A percentile compares a stretch with the other conserved stretches of the same genome.
Evolutionary conservation across 2,113 vertebrate genomes (phyloP).

Genomic region (Platanista minor): DNA sequence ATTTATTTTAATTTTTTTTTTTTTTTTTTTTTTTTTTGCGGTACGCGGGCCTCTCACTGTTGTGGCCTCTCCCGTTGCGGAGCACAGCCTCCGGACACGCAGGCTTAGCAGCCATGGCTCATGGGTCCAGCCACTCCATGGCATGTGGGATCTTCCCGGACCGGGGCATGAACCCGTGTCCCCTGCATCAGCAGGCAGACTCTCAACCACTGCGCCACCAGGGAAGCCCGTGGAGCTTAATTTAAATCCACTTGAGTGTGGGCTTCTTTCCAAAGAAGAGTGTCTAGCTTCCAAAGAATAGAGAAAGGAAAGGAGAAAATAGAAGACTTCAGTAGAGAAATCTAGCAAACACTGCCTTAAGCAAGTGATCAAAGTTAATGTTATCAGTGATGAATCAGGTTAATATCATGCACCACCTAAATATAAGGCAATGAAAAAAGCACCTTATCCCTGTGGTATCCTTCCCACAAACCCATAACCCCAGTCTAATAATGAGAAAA

Average conservation of each 20-base stretch:
- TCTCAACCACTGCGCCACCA: too few species aligned
- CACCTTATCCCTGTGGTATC: not conserved
- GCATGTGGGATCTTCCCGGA: too few species aligned
- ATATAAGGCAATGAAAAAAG: not conserved
- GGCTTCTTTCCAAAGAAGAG: not conserved
- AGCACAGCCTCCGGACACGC: too few species aligned
- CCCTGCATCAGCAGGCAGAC: too few species aligned
- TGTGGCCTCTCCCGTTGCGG: too few species aligned
- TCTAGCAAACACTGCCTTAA: not conserved
- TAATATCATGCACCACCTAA: not conserved
- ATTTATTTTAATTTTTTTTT: too few species aligned
- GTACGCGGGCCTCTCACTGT: too few species aligned
- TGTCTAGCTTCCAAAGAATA: not conserved
- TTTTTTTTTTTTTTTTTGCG: too few species aligned
- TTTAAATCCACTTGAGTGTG: not conserved
- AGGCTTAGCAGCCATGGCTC: too few species aligned
- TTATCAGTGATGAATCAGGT: not conserved
- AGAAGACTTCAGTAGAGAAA: not conserved
- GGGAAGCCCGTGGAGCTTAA: not conserved
- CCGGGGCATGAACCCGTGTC: too few species aligned
- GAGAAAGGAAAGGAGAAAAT: not conserved
- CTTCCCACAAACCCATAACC: not conserved
- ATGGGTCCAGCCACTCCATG: too few species aligned
- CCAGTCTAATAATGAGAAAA: not conserved
- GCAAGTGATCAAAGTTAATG: not conserved